These are phyloP conservation scores for Natrix natrix DNA, from an alignment of 2,797 vertebrate genomes.

Conservation along the genomic window DNA sequence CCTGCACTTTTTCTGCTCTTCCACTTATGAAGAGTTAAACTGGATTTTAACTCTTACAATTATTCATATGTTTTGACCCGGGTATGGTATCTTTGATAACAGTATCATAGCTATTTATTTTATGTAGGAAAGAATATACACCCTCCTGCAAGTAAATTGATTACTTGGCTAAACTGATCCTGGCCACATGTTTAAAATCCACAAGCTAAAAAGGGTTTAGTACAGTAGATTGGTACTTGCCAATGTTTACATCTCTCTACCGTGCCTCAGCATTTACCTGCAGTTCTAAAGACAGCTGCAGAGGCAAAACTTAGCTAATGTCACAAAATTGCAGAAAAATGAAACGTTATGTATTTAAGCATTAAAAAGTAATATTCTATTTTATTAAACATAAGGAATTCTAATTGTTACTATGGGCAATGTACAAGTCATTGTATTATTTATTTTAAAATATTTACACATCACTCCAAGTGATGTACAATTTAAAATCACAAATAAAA, in stretches of 20 bases:
- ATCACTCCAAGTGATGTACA: not conserved
- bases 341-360: not conserved
- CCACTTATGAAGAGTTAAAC: not conserved
- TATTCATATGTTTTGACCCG: not conserved
- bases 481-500: not conserved
- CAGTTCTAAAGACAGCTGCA: not conserved
- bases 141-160: not conserved
- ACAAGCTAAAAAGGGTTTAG: not conserved
- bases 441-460: not conserved
- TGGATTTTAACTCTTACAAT: not conserved
- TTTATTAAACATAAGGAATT: not conserved
- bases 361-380: not conserved
- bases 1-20: not conserved
- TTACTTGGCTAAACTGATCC: not conserved
- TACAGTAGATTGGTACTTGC: not conserved
- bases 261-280: not conserved
- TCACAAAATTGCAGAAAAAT: not conserved
- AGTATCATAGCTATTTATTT: not conserved
- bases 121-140: not conserved
- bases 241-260: not conserved
- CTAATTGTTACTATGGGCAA: fast-evolving
- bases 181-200: not conserved
- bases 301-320: not conserved
- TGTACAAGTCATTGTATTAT: not conserved
- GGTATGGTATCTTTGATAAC: not conserved